Evolutionary conservation across 2,888 invertebrate genomes (phyloP).

Genomic region (Torymus aiolomorphi): DNA sequence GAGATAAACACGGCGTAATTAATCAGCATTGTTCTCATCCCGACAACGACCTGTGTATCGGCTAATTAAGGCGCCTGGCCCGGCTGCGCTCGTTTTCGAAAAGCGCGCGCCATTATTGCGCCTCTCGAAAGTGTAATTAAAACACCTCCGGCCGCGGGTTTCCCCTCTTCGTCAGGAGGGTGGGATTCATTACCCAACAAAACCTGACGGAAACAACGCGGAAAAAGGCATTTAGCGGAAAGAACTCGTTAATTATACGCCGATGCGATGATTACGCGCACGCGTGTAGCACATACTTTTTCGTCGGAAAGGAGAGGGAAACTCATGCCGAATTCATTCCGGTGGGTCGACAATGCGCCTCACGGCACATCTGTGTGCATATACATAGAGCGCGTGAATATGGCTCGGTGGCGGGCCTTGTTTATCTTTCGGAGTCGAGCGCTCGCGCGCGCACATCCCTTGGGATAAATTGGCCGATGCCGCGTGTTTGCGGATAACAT

Average conservation of each 20-base stretch:
- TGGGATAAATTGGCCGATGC: conserved; percentile 74
- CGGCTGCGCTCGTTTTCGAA: too few species aligned
- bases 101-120: too few species aligned
- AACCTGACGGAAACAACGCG: conserved; percentile 3
- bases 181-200: conserved; percentile 3
- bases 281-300: too few species aligned
- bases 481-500: conserved; percentile 74
- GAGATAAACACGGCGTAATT: too few species aligned
- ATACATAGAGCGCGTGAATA: too few species aligned
- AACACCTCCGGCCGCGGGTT: neutral
- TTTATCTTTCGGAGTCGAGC: neutral
- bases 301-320: too few species aligned
- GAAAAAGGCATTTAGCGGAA: neutral
- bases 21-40: neutral
- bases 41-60: conserved; percentile 1
- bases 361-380: too few species aligned
- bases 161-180: neutral
- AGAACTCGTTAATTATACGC: too few species aligned
- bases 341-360: neutral
- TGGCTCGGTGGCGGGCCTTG: too few species aligned
- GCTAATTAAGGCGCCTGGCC: neutral
- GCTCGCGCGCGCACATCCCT: conserved; percentile 66
- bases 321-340: conserved; percentile 33
- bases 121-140: conserved; percentile 14
- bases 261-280: too few species aligned